Evolutionary conservation across 1,140 invertebrate species (phyloP), one percentile per base, ranked within the genome.

Genomic region (Leptinotarsa defecta): DNA sequence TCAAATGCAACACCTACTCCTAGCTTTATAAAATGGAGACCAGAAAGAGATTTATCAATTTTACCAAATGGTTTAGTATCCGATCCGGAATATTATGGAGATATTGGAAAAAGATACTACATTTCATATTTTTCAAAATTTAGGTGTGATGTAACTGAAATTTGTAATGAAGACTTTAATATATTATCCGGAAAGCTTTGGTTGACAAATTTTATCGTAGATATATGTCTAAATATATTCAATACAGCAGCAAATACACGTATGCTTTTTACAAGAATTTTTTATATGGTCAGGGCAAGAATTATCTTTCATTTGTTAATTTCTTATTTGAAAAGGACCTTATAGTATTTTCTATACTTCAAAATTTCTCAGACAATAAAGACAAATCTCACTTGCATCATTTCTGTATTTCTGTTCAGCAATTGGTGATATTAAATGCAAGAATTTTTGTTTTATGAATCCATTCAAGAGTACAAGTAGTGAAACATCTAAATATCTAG

Each of bases 221-320:
- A 73, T 68, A 64, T 68, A 24, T 68, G 19, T 68, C 15, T 74
- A 13, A 74, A 74, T 68, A 74, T 74, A 48, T 68, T 74, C 34
- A 68, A 68, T 67, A 20, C 27, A 13, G 13, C 68, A 1, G 3
- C 13, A 17, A 19, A 48, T 13, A 69, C 24, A 48, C n/a, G 27
- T 19, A 34, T n/a, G 27, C 43, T 69, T 20, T 13, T 43, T 48
- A 48, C 68, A 19, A 69, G 68, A 69, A 48, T 69, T 43, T 69
- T 69, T 17, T 69, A 69, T 48, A 43, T 43, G 43, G 43, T 13
- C 15, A 43, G 15, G 27, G 68, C 24, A 43, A 69, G 27, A 19
- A 69, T 13, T 43, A 69, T 4, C 68, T 43, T 43, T 48, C 68
- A 69, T 3, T 69, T 65, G 13, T 22, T 4, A 13, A 65, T 22